phyloP scores from a whole-genome alignment of 2,113 vertebrate species.

The Erpornis zantholeuca region DNA sequence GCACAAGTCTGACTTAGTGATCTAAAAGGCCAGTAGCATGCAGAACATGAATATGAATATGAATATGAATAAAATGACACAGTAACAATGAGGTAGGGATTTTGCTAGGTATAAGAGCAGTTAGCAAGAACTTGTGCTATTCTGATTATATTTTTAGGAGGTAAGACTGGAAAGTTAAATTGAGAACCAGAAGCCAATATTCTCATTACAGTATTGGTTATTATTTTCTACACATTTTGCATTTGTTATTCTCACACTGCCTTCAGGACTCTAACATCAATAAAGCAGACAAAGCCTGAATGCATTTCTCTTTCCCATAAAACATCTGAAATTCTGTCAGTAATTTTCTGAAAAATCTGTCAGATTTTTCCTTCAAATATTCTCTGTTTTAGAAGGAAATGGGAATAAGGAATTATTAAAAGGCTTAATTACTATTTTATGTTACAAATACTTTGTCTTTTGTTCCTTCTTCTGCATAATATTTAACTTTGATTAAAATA shows the following conservation, averaged over 20 bases:
- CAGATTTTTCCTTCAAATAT: background rate
- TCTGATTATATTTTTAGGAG: background rate
- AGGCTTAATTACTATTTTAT: background rate
- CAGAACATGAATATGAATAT: background rate
- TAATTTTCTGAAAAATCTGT: too few relatives aligned
- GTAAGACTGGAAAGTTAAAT: background rate
- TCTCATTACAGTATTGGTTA: background rate
- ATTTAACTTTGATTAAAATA: background rate
- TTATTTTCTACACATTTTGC: background rate
- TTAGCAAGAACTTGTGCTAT: background rate
- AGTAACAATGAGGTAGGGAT: background rate
- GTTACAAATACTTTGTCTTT: background rate
- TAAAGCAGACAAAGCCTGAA: background rate
- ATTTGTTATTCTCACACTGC: background rate
- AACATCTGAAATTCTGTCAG: background rate
- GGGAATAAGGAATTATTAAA: background rate
- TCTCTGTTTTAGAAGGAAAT: background rate
- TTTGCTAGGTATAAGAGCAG: background rate
- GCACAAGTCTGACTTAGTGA: fast-evolving
- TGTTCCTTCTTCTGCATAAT: background rate
- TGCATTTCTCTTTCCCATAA: background rate
- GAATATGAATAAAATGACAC: background rate
- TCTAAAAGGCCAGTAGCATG: background rate
- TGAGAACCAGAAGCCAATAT: background rate
- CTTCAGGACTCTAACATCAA: background rate